Base-by-base conservation (phyloP, 2,888 invertebrate genomes). In the Hedya salicella region DNA sequence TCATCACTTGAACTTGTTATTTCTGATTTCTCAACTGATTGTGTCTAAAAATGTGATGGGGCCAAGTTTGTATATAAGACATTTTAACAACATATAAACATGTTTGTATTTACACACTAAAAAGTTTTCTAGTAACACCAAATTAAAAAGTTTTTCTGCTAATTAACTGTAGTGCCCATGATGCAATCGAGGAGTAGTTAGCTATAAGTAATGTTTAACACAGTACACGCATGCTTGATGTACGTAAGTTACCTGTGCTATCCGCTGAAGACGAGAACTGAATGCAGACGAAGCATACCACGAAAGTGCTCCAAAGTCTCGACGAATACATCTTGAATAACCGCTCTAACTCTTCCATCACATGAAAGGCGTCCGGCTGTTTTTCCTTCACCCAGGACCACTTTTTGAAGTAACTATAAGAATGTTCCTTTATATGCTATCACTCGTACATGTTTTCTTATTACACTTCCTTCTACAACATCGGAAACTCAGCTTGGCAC, bases 261-360 rank as follows among this genome's bases (percentile, higher is more conserved):
- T 91, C 87, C 70, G 81, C 75, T 69, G 85, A 75, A 63, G 79
- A 70, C 69, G 80, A 72, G 59, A 77, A 69, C 69, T 78, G 74
- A 63, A 77, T 73, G 66, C 74, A 80, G 56, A 75, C 65, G 65
- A 82, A 65, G 60, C 85, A 71, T 71, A 88, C 69, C 50, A 86
- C 61, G 67, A 81, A 77, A 72, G 77, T 74, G 71, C 80, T 75
- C 77, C 70, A 76, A 74, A 80, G 74, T 77, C 78, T 84, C 71
- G 73, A 77, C 69, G 77, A 71, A 81, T 74, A 75, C 91, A 92
- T 91, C 73, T 87, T 89, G 81, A 74, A 78, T 82, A 84, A 86
- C 83, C 89, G 85, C 78, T 90, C 91, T 70, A 88, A 77, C 82
- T 91, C 90, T 88, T 91, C 91, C 90, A 91, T 91, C 79, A 80